Evolutionary conservation across 2,113 vertebrate genomes (phyloP).

Genomic region (Petromus typicus): DNA sequence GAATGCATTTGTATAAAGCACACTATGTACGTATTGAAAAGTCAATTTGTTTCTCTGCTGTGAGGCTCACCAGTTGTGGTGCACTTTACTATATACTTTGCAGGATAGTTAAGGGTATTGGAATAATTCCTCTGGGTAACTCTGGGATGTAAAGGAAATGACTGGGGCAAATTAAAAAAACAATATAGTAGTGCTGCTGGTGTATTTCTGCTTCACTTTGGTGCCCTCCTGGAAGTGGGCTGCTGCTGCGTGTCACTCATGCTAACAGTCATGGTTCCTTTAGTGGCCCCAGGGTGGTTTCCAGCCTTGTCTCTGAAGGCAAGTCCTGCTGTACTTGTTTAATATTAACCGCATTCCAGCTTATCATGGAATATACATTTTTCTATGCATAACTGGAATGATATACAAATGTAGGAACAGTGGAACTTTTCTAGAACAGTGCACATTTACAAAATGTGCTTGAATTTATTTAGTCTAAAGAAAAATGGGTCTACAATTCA

Average conservation of each 20-base stretch:
- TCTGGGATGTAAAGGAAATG: constrained; percentile 77
- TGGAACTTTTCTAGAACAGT: constrained; percentile 10
- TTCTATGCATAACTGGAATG: neutral
- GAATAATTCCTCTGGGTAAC: constrained; percentile 56
- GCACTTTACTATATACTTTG: constrained; percentile 58
- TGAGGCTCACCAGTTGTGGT: constrained; percentile 65
- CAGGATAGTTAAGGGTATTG: constrained; percentile 61
- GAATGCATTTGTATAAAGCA: neutral
- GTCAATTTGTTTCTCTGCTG: constrained; percentile 69
- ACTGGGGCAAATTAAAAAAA: constrained; percentile 78
- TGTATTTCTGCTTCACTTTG: constrained; percentile 80
- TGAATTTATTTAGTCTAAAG: neutral
- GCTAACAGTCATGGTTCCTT: neutral
- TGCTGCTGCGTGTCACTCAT: constrained; percentile 46
- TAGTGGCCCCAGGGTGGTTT: neutral
- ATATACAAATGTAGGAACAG: neutral
- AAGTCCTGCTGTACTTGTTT: neutral
- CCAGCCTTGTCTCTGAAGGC: neutral
- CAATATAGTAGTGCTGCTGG: constrained; percentile 63
- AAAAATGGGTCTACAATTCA: constrained; percentile 48
- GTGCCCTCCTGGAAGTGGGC: constrained; percentile 70
- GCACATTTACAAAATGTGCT: constrained; percentile 74
- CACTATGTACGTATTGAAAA: constrained; percentile 40
- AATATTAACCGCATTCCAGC: neutral
- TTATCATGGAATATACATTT: constrained; percentile 73